Base-by-base conservation (phyloP, 1,140 invertebrate species). In the Ooceraea biroi region DNA sequence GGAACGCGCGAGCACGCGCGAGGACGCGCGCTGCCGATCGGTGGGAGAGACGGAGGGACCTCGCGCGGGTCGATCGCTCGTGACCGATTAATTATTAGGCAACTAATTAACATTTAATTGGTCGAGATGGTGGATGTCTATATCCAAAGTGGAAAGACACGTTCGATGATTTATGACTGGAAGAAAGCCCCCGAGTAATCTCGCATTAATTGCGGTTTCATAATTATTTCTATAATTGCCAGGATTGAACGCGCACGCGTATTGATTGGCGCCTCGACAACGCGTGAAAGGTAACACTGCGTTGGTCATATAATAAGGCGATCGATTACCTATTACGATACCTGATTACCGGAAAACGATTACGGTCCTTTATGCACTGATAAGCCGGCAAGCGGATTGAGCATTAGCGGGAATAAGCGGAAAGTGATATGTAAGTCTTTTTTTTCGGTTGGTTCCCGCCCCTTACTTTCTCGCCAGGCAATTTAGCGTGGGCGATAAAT, bases 401-500 rank as follows among this genome's bases (percentile, higher is more conserved):
- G 48, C 63, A 72, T 88, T 85, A 85, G 17, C 36, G 19, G 60
- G 55, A 30, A 80, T 69, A 76, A 84, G 55, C 36, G 76, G 78
- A 22, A 48, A 36, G 57, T 61, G 85, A 89, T 85, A 88, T n/a
- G n/a, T n/a, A 89, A 84, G n/a, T n/a, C n/a, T n/a, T 85, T 78
- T 63, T 68, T 88, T 73, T 19, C 10, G 19, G 30, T 22, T 22
- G 58, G 57, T 55, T 71, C 44, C 68, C 71, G 61, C 19, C 66
- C 58, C 19, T 19, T 63, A 57, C 66, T 71, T 88, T 7, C 36
- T 73, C 73, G 50, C 72, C 68, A 60, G 55, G 78, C 86, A 90
- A 89, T 92, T 91, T 89, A 91, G 86, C 82, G 46, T 48, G 27
- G 72, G n/a, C 89, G 88, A 92, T 91, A 92, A 92, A 89, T 84